phyloP scores from a whole-genome alignment of 2,797 vertebrate species.

The Sciurus vulgaris region DNA sequence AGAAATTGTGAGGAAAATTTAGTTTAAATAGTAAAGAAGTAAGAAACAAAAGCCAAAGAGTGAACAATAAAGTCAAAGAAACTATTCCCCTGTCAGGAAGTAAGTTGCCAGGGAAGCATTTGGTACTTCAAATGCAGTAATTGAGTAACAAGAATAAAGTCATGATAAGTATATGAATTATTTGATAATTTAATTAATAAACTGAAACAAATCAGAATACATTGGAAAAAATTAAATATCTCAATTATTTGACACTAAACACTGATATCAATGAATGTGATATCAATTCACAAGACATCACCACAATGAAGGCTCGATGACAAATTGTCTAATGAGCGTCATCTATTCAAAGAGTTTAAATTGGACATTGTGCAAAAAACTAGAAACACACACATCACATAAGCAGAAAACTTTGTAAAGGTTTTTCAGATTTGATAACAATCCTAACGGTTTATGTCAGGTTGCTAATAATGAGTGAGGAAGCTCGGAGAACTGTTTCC shows the following conservation, averaged over 20 bases:
- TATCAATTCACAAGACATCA: constrained; percentile 22
- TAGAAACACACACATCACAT: constrained; percentile 3
- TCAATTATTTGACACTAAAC: constrained; percentile 44
- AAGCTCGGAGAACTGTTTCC: constrained; percentile 34
- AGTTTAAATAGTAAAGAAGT: not conserved
- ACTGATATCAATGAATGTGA: constrained; percentile 27
- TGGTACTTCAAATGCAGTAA: constrained; percentile 36
- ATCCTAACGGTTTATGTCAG: not conserved
- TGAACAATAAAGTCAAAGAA: constrained; percentile 62
- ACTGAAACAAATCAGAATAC: constrained; percentile 10
- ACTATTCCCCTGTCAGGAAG: constrained; percentile 41
- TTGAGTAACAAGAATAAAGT: constrained; percentile 46
- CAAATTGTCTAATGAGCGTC: not conserved
- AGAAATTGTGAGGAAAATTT: not conserved
- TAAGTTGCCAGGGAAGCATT: constrained; percentile 50
- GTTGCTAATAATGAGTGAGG: not conserved
- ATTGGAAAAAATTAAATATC: constrained; percentile 39
- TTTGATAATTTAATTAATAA: constrained; percentile 55
- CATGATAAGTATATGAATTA: not conserved
- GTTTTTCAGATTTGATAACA: constrained; percentile 18
- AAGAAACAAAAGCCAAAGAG: constrained; percentile 34
- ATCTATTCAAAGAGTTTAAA: constrained; percentile 59
- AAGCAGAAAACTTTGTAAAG: not conserved
- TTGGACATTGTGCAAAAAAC: constrained; percentile 6
- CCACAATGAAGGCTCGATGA: not conserved